These are phyloP conservation scores for Rhagonycha fulva DNA, from an alignment of 2,888 invertebrate species.

Conservation along the genomic window DNA sequence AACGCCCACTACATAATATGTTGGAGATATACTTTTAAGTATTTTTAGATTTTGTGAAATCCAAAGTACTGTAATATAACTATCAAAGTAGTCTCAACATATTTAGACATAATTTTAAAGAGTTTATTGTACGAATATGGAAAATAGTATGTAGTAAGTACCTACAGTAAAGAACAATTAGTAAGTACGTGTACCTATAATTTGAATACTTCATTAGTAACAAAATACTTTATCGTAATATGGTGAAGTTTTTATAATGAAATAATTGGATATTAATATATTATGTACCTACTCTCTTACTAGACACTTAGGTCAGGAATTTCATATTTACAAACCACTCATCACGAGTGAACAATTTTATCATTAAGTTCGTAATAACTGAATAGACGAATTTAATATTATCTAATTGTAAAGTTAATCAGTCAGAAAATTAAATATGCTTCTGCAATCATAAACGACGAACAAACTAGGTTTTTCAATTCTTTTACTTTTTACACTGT, in stretches of 20 bases:
- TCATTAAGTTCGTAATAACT: neutral
- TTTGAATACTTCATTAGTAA: neutral
- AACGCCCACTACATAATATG: slow-evolving; percentile 20
- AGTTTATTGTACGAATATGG: neutral
- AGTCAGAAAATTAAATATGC: neutral
- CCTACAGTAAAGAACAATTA: neutral
- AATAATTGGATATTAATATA: neutral
- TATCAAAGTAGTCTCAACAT: neutral
- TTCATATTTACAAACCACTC: neutral
- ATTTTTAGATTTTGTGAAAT: neutral
- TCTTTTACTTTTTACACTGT: neutral
- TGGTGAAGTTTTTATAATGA: neutral
- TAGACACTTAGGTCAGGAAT: neutral
- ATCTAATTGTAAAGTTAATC: neutral
- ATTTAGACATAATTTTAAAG: neutral
- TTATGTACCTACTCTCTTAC: neutral
- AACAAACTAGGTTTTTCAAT: neutral
- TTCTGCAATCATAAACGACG: neutral
- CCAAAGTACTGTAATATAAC: neutral
- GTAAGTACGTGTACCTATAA: neutral
- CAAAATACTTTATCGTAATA: neutral
- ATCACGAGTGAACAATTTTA: neutral
- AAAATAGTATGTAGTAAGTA: neutral
- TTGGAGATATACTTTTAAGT: neutral
- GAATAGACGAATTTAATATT: neutral